These are phyloP conservation scores for Podargus strigoides DNA, from an alignment of 2,797 vertebrate genomes.

Conservation along the genomic window DNA sequence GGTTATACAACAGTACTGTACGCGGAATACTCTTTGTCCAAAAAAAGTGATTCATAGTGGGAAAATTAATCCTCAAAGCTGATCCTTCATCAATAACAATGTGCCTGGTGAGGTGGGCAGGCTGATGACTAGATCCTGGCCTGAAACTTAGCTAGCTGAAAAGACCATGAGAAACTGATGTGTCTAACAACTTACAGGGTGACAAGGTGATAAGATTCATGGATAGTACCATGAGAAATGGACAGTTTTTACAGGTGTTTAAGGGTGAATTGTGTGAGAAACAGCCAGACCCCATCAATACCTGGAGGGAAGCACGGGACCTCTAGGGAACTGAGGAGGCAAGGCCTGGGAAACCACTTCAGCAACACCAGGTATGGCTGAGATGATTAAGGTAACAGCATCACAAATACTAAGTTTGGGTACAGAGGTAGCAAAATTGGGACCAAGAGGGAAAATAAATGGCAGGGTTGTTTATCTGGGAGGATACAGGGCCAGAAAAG, in stretches of 20 bases:
- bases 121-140: neutral
- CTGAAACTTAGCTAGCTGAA: neutral
- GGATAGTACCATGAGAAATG: neutral
- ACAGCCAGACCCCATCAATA: neutral
- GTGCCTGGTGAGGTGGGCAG: neutral
- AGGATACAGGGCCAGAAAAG: neutral
- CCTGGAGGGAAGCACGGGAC: neutral
- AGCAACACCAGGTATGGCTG: neutral
- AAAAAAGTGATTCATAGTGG: neutral
- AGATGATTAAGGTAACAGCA: neutral
- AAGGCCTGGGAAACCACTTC: neutral
- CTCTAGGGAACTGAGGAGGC: neutral
- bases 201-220: neutral
- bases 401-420: neutral
- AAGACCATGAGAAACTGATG: neutral
- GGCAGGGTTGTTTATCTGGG: rapidly evolving
- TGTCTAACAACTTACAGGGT: neutral
- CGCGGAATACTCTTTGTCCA: neutral
- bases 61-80: neutral
- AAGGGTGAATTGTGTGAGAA: neutral
- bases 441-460: neutral
- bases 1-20: neutral
- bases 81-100: neutral
- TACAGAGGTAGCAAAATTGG: neutral
- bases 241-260: neutral